Evolutionary conservation across 2,113 vertebrate species (phyloP).

Genomic region (Oryctolagus cuniculus): DNA sequence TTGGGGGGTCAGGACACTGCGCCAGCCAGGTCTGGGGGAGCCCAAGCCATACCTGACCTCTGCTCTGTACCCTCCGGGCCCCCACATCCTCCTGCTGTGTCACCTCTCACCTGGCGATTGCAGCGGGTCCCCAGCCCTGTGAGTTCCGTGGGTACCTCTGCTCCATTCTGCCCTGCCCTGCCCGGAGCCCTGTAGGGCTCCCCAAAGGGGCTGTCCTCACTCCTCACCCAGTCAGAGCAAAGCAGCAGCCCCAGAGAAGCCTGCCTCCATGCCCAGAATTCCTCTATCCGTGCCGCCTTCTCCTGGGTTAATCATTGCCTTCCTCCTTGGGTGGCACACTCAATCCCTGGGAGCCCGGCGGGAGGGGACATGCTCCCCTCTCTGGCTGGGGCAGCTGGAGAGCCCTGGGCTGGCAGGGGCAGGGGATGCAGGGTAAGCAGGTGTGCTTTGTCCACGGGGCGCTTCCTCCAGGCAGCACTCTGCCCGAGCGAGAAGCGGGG

Average conservation of each 20-base stretch:
- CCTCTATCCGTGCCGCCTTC: neutral
- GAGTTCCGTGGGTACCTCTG: neutral
- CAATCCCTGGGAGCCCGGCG: neutral
- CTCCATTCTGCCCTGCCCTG: neutral
- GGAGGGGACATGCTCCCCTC: neutral
- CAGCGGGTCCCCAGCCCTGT: neutral
- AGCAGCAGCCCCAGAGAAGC: neutral
- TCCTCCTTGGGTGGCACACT: neutral
- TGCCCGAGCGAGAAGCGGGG: neutral
- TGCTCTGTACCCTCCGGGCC: neutral
- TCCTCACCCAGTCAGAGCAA: neutral
- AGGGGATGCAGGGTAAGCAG: neutral
- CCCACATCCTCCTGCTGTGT: neutral
- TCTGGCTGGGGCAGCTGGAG: neutral
- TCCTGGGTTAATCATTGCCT: neutral
- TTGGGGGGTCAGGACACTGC: too few relatives aligned
- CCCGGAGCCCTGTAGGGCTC: neutral
- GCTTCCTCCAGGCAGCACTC: slow-evolving; percentile 25
- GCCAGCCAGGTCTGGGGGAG: neutral
- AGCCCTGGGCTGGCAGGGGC: neutral
- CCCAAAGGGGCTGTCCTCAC: neutral
- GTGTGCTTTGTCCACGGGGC: neutral
- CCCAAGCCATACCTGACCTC: neutral
- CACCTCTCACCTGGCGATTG: neutral
- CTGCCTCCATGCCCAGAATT: neutral